Conservation (phyloP, 2,888 invertebrate species). For the Mesodorylaimus sp. region DNA sequence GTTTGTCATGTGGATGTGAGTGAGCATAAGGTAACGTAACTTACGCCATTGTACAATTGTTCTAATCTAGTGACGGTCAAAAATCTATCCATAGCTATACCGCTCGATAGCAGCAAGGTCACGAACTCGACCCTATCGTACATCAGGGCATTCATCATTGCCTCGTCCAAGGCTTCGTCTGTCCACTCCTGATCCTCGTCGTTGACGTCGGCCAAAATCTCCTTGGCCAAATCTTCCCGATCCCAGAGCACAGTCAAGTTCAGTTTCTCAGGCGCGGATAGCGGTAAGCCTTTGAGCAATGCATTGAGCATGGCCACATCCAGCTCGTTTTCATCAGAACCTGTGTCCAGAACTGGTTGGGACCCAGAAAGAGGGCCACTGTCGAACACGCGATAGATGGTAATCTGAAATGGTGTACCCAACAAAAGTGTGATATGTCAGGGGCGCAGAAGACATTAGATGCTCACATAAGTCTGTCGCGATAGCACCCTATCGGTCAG, state of each 20-base stretch:
- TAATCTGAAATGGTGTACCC: too few species aligned
- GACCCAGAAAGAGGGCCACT: too few species aligned
- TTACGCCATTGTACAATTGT: conserved; percentile 73
- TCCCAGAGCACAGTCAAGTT: conserved; percentile 91
- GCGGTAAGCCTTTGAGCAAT: conserved; percentile 50
- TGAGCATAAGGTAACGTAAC: too few species aligned
- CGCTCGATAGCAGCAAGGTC: conserved; percentile 82
- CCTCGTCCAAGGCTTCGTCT: conserved; percentile 69
- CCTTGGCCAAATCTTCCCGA: conserved; percentile 86
- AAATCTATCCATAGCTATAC: conserved; percentile 92
- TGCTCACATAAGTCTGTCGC: too few species aligned
- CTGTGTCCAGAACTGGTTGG: too few species aligned
- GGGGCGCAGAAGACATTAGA: too few species aligned
- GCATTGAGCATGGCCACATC: conserved; percentile 92
- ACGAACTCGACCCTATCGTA: conserved; percentile 95
- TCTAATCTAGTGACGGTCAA: conserved; percentile 82
- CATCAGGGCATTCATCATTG: conserved; percentile 91
- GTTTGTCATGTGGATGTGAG: too few species aligned
- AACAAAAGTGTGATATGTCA: too few species aligned
- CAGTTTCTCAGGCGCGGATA: conserved; percentile 67
- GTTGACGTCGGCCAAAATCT: conserved; percentile 83
- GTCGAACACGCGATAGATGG: too few species aligned
- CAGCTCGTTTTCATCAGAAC: too few species aligned
- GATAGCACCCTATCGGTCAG: too few species aligned
- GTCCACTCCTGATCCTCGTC: conserved; percentile 86